Conservation (phyloP, 2,888 invertebrate genomes). For the Poecilobothrus nobilitatus region DNA sequence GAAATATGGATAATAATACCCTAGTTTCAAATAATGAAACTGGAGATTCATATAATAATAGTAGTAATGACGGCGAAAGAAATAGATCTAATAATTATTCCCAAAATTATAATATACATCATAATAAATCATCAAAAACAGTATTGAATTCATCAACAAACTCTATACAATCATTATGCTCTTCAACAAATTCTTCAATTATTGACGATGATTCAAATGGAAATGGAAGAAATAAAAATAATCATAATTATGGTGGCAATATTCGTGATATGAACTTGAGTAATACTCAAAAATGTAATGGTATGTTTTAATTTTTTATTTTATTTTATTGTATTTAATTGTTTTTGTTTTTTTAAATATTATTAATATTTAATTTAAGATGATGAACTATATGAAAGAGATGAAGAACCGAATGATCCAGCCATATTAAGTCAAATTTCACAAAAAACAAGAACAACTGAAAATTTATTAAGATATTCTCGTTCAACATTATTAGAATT, state of each 20-base stretch:
- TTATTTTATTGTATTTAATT: too few relatives aligned
- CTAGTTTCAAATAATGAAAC: background rate
- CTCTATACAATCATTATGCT: background rate
- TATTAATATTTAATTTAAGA: slow-evolving; percentile 17
- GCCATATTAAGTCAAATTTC: slow-evolving; percentile 50
- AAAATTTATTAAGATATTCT: slow-evolving; percentile 44
- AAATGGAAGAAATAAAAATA: background rate
- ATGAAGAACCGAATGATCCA: slow-evolving; percentile 43
- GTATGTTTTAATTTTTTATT: background rate
- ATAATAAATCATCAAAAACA: background rate
- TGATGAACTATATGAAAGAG: slow-evolving; percentile 23
- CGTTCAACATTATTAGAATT: slow-evolving; percentile 65
- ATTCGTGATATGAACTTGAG: background rate
- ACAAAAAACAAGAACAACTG: slow-evolving; percentile 32
- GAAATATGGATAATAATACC: background rate
- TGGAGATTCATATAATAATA: background rate
- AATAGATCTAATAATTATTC: background rate
- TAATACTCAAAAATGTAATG: background rate
- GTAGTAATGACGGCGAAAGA: background rate
- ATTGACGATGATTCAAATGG: background rate
- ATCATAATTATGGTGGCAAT: background rate
- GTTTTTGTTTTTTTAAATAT: too few relatives aligned
- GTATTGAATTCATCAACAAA: slow-evolving; percentile 1
- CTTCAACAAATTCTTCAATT: background rate
- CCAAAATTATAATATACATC: background rate